Base-by-base conservation (phyloP, 2,797 vertebrate genomes). In the Pangasius djambal region DNA sequence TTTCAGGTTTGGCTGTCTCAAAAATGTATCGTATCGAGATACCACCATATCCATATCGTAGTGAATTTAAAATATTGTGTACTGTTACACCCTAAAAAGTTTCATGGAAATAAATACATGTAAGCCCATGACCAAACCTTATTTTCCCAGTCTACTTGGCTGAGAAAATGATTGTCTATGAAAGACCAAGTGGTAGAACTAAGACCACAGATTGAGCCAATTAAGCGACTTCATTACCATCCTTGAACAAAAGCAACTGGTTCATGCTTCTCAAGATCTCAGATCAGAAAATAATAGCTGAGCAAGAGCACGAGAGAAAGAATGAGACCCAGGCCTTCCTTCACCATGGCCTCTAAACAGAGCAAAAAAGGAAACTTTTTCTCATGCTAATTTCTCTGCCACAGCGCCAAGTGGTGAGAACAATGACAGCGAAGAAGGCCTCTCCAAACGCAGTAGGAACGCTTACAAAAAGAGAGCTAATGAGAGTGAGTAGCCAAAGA, bases 311-410 rank as follows among this genome's bases (percentile, higher is more conserved):
- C 61, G 70, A 77, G 84, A 67, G 82, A 81, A 52, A 79, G 88
- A 86, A 77, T 82, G 37, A 72, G 74, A 87, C 40, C 52, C 65
- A 13, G 55, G 75, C 31, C 65, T 90, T 85, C 83, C 83, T 90
- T 90, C 82, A 74, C 74, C 67, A 40, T 79, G 86, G 88, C 85
- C 90, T 88, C 90, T 52, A 70, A 92, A 87, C 88, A 67, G 70
- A 77, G 84, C 86, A 90, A 83, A 86, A 89, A 90, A 81, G 78
- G 65, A 59, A 70, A 78, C 84, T 86, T 90, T 91, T 92, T 92
- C 85, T 92, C 85, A 92, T 92, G 92, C 90, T 88, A 92, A 92
- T 92, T 88, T 81, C 85, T 78, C 70, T 74, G 89, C 82, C 87
- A 67, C 63, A 86, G 88, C 48, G 61, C 86, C 82, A 57, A 86